Evolutionary conservation across 1,140 invertebrate species (phyloP), one percentile per base, ranked within the genome.

Genomic region (Drosophila kurseongensis): DNA sequence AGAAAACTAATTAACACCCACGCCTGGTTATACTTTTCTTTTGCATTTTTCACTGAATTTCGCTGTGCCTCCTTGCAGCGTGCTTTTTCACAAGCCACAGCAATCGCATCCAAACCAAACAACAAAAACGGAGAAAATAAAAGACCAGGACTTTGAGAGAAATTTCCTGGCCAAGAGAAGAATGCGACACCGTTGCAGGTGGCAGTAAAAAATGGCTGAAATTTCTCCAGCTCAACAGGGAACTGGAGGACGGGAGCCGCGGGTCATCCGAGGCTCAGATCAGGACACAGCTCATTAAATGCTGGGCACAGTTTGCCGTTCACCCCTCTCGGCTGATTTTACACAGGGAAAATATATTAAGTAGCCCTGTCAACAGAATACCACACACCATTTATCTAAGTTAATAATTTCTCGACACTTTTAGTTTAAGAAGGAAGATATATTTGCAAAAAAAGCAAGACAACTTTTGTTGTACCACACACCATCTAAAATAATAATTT

Each of bases 151-250:
- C 56, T 47, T 27, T 45, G 40, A 69, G 65, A 66, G 48, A 80
- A 84, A 80, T 74, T 68, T 42, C 51, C 47, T 38, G 42, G 54
- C 36, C 40, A 44, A 35, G 52, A 68, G 54, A 83, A 78, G 65
- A 84, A 89, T 84, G 77, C 66, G 57, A 54, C 72, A 75, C 77
- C 80, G 72, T 77, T 78, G 82, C 84, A 86, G 83, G 79, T 86
- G 83, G 79, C 83, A 86, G 75, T 86, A 82, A 86, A 86, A 89
- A 89, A 89, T 89, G 76, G 84, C 74, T 80, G 41, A 83, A 89
- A 89, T 84, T 89, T 72, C 56, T 61, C 61, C 29, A 66, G 47
- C 35, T 23, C 55, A 75, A 47, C 14, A 69, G 67, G 29, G 29
- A 58, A n/a, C 52, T 48, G 59, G 56, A 23, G 56, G 38, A 41